phyloP scores from a whole-genome alignment of 2,113 vertebrate genomes.

The Fregata magnificens region DNA sequence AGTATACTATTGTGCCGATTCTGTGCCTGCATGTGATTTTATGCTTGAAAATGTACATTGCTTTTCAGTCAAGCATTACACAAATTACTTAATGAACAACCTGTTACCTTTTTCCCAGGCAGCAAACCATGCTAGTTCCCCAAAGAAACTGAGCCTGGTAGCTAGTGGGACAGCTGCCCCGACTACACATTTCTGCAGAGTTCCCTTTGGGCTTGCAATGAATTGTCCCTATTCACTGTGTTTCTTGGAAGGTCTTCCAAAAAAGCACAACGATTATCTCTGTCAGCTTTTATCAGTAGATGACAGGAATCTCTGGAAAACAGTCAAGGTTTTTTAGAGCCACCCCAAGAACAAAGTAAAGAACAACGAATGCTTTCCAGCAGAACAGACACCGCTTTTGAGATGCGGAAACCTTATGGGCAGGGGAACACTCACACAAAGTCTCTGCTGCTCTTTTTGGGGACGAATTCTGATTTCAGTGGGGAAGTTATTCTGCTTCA shows the following conservation, averaged over 20 bases:
- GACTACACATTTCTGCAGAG: background rate
- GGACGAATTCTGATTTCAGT: background rate
- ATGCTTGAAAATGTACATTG: background rate
- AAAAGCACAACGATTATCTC: background rate
- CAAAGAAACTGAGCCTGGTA: background rate
- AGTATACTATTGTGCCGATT: slow-evolving; percentile 21
- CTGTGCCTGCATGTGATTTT: background rate
- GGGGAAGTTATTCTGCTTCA: background rate
- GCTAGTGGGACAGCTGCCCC: background rate
- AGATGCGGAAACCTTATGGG: background rate
- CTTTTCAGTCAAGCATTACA: slow-evolving; percentile 26
- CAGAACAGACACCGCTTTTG: background rate
- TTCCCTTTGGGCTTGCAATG: background rate
- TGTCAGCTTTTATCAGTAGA: background rate
- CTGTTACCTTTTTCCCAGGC: slow-evolving; percentile 2
- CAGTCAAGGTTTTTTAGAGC: background rate
- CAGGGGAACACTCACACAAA: background rate
- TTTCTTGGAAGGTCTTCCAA: background rate
- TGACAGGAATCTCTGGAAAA: background rate
- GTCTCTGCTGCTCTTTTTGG: background rate
- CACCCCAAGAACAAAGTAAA: background rate
- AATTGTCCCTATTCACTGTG: background rate
- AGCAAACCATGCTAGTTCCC: background rate
- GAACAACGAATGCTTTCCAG: background rate
- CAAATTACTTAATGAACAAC: slow-evolving; percentile 31